Percentiles rank a stretch among this genome's conserved stretches.
Conservation (phyloP, 2,888 invertebrate genomes). For the Plagiodera versicolora region DNA sequence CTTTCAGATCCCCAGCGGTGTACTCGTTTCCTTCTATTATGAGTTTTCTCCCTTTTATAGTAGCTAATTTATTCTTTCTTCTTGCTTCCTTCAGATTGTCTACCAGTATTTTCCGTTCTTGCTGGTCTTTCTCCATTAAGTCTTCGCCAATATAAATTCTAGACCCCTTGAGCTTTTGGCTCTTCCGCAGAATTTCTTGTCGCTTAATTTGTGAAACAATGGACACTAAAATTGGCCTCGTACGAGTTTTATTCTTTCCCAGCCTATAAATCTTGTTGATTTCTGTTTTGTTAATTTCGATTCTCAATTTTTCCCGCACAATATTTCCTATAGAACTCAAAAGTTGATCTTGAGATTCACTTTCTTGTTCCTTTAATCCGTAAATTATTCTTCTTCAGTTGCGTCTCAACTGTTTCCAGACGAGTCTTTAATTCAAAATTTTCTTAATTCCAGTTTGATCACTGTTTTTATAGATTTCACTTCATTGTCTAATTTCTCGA, state of each 20-base stretch:
- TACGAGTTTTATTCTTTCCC: neutral
- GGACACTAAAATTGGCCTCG: neutral
- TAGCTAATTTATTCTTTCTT: neutral
- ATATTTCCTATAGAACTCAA: too few species aligned
- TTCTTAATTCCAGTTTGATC: too few species aligned
- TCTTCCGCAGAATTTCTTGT: neutral
- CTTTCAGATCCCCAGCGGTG: neutral
- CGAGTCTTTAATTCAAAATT: too few species aligned
- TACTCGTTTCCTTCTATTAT: conserved; percentile 1
- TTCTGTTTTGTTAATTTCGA: too few species aligned
- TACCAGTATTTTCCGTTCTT: neutral
- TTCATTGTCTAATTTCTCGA: too few species aligned
- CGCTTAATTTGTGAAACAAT: neutral
- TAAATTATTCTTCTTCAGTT: too few species aligned
- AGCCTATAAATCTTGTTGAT: neutral
- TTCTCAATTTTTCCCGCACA: too few species aligned
- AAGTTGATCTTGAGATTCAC: too few species aligned
- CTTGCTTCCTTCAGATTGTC: conserved; percentile 2
- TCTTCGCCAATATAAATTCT: conserved; percentile 1
- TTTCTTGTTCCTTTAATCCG: too few species aligned
- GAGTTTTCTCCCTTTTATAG: neutral
- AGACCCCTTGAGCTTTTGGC: neutral
- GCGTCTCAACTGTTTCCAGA: too few species aligned
- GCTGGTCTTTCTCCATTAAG: neutral
- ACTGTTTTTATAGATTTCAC: too few species aligned